Conservation (phyloP, 1,140 invertebrate species). For the Heliconius himera region DNA sequence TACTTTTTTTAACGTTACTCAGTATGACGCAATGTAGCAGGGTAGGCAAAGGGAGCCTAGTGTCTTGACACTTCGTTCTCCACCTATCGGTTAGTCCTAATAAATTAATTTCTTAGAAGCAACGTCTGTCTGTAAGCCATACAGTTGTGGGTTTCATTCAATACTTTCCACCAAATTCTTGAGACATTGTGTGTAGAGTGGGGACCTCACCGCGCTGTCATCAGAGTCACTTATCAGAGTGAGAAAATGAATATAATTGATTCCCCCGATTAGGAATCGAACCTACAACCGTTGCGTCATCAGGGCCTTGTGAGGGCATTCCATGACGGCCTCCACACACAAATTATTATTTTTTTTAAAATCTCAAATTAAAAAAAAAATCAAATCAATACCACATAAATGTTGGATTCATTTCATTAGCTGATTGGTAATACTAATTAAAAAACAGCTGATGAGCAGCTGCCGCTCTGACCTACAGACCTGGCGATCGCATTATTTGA, state of each 20-base stretch:
- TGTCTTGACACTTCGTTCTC: no score
- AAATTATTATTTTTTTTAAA: neutral
- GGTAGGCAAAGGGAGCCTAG: no score
- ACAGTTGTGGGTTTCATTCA: no score
- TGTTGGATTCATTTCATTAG: neutral
- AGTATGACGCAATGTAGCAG: no score
- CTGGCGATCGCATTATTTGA: conserved; percentile 22
- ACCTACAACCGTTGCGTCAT: neutral
- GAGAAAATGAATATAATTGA: neutral
- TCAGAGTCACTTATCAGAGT: no score
- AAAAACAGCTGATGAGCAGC: conserved; percentile 6
- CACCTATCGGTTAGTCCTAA: no score
- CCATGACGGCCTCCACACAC: neutral
- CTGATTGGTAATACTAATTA: conserved; percentile 13
- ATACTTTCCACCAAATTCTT: neutral
- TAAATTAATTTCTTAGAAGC: no score
- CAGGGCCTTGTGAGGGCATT: neutral
- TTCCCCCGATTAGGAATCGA: neutral
- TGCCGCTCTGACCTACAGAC: conserved; percentile 2
- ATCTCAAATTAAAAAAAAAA: neutral
- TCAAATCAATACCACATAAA: neutral
- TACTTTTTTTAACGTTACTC: no score
- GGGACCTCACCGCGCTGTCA: neutral
- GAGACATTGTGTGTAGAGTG: neutral
- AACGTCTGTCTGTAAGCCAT: no score